Percentiles rank a stretch among this genome's conserved stretches.
Evolutionary conservation across 2,888 invertebrate species (phyloP).

Genomic region (Drosophila kuntzei): DNA sequence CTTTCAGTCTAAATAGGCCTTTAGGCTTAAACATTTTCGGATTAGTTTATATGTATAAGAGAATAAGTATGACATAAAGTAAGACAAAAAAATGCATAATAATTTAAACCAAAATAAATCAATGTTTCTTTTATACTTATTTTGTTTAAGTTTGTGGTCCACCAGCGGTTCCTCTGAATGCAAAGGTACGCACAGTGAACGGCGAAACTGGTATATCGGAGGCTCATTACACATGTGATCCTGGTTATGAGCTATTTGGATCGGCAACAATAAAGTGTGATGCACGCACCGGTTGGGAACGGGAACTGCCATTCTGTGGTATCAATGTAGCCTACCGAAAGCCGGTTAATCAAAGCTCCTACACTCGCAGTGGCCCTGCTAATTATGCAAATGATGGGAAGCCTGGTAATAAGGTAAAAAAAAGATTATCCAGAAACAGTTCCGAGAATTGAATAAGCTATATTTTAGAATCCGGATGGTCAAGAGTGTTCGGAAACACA

Average conservation of each 20-base stretch:
- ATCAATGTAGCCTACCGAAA: constrained; percentile 94
- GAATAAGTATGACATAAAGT: too few relatives aligned
- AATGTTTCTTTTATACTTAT: background rate
- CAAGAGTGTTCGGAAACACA: constrained; percentile 95
- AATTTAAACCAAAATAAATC: background rate
- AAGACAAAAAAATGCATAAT: background rate
- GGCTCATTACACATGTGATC: constrained; percentile 94
- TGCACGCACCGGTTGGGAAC: constrained; percentile 91
- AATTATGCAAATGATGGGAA: constrained; percentile 95
- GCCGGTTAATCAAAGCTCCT: constrained; percentile 96
- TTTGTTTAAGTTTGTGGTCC: constrained; percentile 89
- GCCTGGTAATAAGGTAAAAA: constrained; percentile 87
- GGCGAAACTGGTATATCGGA: constrained; percentile 85
- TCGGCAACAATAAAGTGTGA: constrained; percentile 90
- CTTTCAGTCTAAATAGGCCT: too few relatives aligned
- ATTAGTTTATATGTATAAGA: too few relatives aligned
- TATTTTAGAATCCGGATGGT: constrained; percentile 91
- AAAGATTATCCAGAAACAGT: background rate
- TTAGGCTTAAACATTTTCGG: too few relatives aligned
- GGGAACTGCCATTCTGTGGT: constrained; percentile 94
- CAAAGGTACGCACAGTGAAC: constrained; percentile 87
- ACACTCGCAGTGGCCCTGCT: constrained; percentile 93
- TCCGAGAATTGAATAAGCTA: too few relatives aligned
- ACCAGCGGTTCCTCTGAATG: constrained; percentile 94
- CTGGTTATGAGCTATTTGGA: constrained; percentile 95